Evolutionary conservation across 2,113 vertebrate genomes (phyloP), one percentile per base, ranked within the genome.

Genomic region (Acanthisitta chloris): DNA sequence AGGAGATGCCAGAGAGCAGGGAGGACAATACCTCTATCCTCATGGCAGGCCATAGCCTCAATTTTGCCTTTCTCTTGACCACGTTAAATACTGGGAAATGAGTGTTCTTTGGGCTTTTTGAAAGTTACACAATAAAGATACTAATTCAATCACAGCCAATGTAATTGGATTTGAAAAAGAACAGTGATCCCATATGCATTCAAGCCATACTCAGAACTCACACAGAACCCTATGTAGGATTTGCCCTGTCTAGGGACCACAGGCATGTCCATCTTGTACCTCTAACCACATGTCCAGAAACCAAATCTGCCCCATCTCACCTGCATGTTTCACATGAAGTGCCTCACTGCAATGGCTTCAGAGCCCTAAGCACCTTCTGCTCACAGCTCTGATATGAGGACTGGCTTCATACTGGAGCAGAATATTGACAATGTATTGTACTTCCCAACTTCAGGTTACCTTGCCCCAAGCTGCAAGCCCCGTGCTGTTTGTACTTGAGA

Each of bases 401-500:
- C 42, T 24, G 61, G 7, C 15, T 89, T 77, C 62, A 19, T 14
- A 28, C 45, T 52, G 29, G 40, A 40, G 31, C 36, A 48, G 45
- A 73, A 24, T 24, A 48, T 67, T 7, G 10, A 25, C 33, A 40
- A 28, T 0, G 0, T 21, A 14, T 64, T 64, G 59, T 45, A 48
- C 24, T 7, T 34, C 25, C 36, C 20, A 10, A 24, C 14, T 48
- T 20, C 54, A 0, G 0, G 17, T 52, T 65, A 48, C 33, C 64
- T 52, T 38, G 42, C 8, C 29, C 49, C 57, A 78, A 1, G 8
- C 36, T 82, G 42, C 54, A 72, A 54, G 18, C 21, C 43, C 1
- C 0, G 21, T 8, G 29, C 42, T 78, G 28, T 28, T 73, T 86
- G 57, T 7, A 36, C 19, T 43, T 3, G 34, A n/a, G 34, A 57